Evolutionary conservation across 2,113 vertebrate species (phyloP).

Genomic region (Clarias macrocephalus): DNA sequence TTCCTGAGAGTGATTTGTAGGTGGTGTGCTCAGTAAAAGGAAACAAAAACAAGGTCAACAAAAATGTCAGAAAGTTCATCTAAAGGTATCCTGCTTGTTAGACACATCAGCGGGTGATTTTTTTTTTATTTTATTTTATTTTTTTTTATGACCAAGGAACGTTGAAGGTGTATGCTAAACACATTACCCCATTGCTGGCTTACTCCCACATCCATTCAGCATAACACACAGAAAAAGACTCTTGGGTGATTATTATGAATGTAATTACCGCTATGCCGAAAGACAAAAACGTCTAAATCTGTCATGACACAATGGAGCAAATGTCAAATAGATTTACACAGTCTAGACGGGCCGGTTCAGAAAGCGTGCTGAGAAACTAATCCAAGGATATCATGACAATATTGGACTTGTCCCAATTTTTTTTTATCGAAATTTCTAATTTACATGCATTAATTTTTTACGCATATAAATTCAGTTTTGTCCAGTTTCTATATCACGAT

Average conservation of each 20-base stretch:
- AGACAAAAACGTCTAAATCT: slow-evolving; percentile 45
- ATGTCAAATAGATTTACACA: slow-evolving; percentile 57
- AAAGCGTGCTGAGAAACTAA: background rate
- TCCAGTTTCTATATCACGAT: slow-evolving; percentile 51
- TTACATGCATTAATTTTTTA: too few relatives aligned
- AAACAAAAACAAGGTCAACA: background rate
- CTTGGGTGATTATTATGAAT: slow-evolving; percentile 17
- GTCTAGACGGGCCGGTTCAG: slow-evolving; percentile 65
- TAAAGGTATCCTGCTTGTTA: slow-evolving; percentile 43
- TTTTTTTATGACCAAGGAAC: slow-evolving; percentile 4
- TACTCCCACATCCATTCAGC: background rate
- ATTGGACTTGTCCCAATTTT: background rate
- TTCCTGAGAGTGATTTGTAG: background rate
- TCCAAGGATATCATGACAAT: slow-evolving; percentile 63
- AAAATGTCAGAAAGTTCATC: slow-evolving; percentile 47
- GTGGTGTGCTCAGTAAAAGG: background rate
- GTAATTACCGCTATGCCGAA: slow-evolving; percentile 46
- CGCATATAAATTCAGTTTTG: slow-evolving; percentile 42
- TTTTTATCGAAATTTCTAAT: too few relatives aligned
- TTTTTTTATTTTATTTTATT: too few relatives aligned
- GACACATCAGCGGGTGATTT: slow-evolving; percentile 42
- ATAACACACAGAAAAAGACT: background rate
- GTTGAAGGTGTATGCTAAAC: slow-evolving; percentile 26
- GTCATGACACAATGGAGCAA: slow-evolving; percentile 50
- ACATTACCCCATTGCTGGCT: slow-evolving; percentile 41